Percentiles rank a stretch among this genome's conserved stretches.
Conservation (phyloP, 2,888 invertebrate genomes). For the Cephonodes hylas region DNA sequence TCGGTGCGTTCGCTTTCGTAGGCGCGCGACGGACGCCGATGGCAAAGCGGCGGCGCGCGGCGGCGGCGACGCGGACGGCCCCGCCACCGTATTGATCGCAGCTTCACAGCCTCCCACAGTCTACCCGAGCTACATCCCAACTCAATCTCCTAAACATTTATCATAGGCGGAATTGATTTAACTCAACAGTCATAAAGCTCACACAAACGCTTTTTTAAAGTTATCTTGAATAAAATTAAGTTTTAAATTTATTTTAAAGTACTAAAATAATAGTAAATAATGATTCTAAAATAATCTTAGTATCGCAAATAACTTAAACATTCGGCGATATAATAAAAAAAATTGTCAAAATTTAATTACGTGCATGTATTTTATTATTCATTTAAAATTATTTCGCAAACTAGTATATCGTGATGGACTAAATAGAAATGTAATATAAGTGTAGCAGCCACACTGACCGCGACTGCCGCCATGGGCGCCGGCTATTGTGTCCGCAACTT, state of each 20-base stretch:
- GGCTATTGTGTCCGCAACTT: constrained; percentile 40
- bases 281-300: too few relatives aligned
- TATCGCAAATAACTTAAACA: too few relatives aligned
- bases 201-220: background rate
- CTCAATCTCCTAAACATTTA: constrained; percentile 35
- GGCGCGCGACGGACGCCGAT: constrained; percentile 43
- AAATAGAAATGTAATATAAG: constrained; percentile 24
- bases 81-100: constrained; percentile 67
- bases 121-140: constrained; percentile 34
- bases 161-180: constrained; percentile 24
- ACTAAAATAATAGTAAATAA: too few relatives aligned
- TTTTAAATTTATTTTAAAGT: background rate
- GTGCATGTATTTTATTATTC: background rate
- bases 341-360: too few relatives aligned
- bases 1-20: constrained; percentile 75
- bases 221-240: background rate
- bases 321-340: too few relatives aligned
- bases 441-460: constrained; percentile 36
- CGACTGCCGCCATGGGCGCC: constrained; percentile 30
- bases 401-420: background rate
- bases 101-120: constrained; percentile 60
- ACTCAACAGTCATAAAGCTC: background rate
- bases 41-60: constrained; percentile 31
- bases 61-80: constrained; percentile 31
- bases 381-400: background rate